These are phyloP conservation scores for Polymixis flavicincta DNA, from an alignment of 2,888 invertebrate genomes.

Conservation along the genomic window DNA sequence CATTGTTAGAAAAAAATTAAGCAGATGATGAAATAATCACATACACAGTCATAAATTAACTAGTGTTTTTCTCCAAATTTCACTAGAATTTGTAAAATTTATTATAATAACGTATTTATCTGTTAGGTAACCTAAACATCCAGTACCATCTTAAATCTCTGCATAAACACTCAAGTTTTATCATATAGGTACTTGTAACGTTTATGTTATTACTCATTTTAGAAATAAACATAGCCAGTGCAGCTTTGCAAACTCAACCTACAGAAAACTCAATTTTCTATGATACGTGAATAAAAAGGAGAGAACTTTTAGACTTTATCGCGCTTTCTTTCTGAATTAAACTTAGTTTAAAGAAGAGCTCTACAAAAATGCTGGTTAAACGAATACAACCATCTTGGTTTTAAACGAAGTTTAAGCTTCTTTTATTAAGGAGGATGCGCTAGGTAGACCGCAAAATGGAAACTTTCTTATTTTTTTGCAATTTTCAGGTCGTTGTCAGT, in stretches of 20 bases:
- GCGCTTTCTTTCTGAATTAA: no score
- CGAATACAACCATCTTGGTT: no score
- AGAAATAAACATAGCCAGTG: neutral
- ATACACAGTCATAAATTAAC: neutral
- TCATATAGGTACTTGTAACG: neutral
- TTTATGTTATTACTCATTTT: constrained; percentile 27
- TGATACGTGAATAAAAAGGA: neutral
- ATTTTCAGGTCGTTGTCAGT: no score
- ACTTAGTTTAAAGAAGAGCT: no score
- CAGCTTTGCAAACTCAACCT: neutral
- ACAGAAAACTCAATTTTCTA: neutral
- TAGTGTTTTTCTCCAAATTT: neutral
- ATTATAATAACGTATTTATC: constrained; percentile 4
- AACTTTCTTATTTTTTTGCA: no score
- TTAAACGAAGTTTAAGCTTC: no score
- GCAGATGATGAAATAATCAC: no score
- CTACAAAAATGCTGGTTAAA: no score
- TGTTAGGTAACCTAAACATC: constrained; percentile 9
- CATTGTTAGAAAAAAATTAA: no score
- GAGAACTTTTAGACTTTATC: neutral
- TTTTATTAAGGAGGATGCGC: no score
- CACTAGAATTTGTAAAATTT: neutral
- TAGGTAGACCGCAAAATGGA: no score
- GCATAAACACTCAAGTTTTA: constrained; percentile 19
- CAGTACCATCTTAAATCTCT: constrained; percentile 1